A percentile compares a stretch with the other conserved stretches of the same genome.
Conservation (phyloP, 2,888 invertebrate species). For the Drosophila tanythrix region DNA sequence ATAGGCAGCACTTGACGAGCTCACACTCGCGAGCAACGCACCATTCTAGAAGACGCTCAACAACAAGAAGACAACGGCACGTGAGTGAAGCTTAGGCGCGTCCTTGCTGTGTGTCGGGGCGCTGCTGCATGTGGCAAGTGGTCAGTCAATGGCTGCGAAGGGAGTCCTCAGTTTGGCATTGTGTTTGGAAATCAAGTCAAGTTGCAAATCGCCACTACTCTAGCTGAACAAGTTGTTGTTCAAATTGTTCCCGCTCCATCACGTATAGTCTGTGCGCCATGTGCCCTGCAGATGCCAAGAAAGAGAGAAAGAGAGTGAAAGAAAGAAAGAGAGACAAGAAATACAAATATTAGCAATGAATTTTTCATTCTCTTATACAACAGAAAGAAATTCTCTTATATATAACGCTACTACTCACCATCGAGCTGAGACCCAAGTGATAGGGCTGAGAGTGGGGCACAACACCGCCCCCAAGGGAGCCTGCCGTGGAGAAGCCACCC, state of each 20-base stretch:
- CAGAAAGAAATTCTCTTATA: constrained; percentile 13
- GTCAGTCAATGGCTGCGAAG: constrained; percentile 26
- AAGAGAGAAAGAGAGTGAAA: constrained; percentile 43
- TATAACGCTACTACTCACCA: constrained; percentile 85
- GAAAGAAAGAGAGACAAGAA: not conserved
- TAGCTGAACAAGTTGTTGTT: constrained; percentile 85
- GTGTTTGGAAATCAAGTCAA: constrained; percentile 62
- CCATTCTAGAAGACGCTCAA: not conserved
- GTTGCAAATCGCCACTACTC: constrained; percentile 44
- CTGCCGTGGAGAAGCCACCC: constrained; percentile 87
- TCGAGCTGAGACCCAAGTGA: constrained; percentile 89
- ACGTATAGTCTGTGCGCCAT: constrained; percentile 97
- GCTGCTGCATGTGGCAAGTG: constrained; percentile 8
- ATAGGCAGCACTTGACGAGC: constrained; percentile 68
- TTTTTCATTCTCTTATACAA: constrained; percentile 40
- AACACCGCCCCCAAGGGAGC: constrained; percentile 87
- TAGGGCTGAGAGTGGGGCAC: constrained; percentile 89
- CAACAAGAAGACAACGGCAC: not conserved
- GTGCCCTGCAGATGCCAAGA: constrained; percentile 88
- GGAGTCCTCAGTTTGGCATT: constrained; percentile 80
- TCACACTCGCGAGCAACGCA: constrained; percentile 13
- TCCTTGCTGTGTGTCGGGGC: constrained; percentile 23
- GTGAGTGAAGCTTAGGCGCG: not conserved
- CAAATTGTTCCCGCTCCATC: constrained; percentile 88
- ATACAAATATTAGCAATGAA: not conserved